These are phyloP conservation scores for Balaenoptera acutorostrata DNA, from an alignment of 2,113 vertebrate species.

Conservation along the genomic window DNA sequence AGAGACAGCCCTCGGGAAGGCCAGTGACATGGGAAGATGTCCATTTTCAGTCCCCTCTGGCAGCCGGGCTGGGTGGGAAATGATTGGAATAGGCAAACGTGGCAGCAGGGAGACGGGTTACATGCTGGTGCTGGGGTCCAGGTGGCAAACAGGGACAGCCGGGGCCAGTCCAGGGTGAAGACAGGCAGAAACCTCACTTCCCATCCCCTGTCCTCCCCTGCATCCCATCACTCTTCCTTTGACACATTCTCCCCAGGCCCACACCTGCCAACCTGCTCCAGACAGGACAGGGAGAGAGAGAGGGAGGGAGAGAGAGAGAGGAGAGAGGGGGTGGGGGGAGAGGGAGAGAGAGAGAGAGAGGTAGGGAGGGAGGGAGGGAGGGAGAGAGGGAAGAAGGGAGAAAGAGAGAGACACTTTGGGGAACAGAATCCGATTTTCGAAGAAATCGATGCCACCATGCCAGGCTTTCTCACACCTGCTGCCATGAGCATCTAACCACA, in stretches of 20 bases:
- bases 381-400: background rate
- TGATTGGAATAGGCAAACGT: accelerated
- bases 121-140: background rate
- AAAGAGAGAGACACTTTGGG: background rate
- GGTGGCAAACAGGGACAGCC: accelerated
- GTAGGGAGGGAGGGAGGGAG: too few relatives aligned
- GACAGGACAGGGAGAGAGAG: too few relatives aligned
- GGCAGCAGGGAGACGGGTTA: background rate
- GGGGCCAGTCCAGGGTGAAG: too few relatives aligned
- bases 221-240: background rate
- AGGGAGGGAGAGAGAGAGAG: background rate
- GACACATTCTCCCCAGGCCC: background rate
- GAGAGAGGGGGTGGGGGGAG: accelerated
- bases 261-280: background rate
- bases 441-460: accelerated
- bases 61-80: background rate
- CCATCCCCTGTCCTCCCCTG: background rate
- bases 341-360: background rate
- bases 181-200: background rate
- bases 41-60: too few relatives aligned
- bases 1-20: accelerated
- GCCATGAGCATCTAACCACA: background rate
- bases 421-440: background rate
- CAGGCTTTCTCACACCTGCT: accelerated
- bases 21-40: accelerated